Conservation (phyloP, 2,113 vertebrate species). For the Eira barbara region DNA sequence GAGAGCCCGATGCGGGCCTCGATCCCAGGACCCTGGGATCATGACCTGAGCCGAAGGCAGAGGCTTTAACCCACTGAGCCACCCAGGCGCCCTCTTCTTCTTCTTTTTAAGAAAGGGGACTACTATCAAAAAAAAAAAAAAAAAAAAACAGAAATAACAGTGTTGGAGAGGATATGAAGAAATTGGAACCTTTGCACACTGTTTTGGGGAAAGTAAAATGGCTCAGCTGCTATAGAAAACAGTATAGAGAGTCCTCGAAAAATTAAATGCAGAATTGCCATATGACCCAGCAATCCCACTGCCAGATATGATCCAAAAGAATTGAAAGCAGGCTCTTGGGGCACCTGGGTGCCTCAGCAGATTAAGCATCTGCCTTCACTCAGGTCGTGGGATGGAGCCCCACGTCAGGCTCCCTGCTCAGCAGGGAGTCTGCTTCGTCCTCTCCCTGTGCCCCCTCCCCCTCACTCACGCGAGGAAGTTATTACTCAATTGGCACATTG, state of each 20-base stretch:
- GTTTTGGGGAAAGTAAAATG: neutral
- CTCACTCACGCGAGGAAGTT: fast-evolving
- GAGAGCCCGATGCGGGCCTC: too few species aligned
- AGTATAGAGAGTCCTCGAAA: neutral
- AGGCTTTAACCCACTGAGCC: too few species aligned
- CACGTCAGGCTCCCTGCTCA: too few species aligned
- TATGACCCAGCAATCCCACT: neutral
- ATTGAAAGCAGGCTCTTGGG: neutral
- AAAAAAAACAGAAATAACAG: neutral
- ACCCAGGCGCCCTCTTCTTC: too few species aligned
- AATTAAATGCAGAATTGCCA: neutral
- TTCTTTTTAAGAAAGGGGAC: too few species aligned
- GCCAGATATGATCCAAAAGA: neutral
- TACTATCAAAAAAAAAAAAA: neutral
- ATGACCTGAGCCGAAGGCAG: too few species aligned
- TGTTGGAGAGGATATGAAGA: neutral
- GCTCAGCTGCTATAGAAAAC: neutral
- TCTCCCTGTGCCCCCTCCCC: neutral
- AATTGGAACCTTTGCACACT: neutral
- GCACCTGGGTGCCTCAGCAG: neutral
- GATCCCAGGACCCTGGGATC: too few species aligned
- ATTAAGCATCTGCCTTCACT: neutral
- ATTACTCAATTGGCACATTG: too few species aligned
- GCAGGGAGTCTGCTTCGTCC: neutral
- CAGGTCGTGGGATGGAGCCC: too few species aligned